A percentile compares a stretch with the other conserved stretches of the same genome.
These are phyloP conservation scores for Pangasianodon gigas DNA, from an alignment of 2,113 vertebrate species.

Conservation along the genomic window DNA sequence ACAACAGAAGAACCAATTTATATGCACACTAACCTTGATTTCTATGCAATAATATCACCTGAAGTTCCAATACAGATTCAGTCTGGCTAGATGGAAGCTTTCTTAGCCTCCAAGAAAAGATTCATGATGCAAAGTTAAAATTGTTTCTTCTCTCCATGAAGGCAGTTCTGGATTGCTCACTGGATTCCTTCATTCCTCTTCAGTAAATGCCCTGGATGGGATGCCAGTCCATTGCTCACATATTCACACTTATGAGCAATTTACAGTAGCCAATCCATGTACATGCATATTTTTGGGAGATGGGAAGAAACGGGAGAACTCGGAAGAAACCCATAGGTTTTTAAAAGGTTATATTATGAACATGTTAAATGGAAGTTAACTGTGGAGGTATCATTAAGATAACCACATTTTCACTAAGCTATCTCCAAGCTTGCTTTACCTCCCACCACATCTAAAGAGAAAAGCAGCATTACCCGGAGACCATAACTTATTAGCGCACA, in stretches of 20 bases:
- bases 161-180: slow-evolving; percentile 85
- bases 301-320: neutral
- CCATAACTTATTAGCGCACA: slow-evolving; percentile 66
- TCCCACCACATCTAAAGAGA: neutral
- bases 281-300: neutral
- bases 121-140: neutral
- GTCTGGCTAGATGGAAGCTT: neutral
- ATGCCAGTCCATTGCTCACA: neutral
- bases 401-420: slow-evolving; percentile 50
- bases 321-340: slow-evolving; percentile 72
- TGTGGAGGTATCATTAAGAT: slow-evolving; percentile 22
- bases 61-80: neutral
- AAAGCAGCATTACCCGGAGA: slow-evolving; percentile 12
- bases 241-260: slow-evolving; percentile 47
- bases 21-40: neutral
- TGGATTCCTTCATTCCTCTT: slow-evolving; percentile 70
- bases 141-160: slow-evolving; percentile 53
- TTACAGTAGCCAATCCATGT: slow-evolving; percentile 75
- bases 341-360: slow-evolving; percentile 85
- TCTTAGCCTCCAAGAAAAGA: neutral
- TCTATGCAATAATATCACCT: neutral
- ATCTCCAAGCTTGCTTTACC: slow-evolving; percentile 51
- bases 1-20: neutral
- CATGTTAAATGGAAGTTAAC: neutral
- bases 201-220: slow-evolving; percentile 36